Evolutionary conservation across 2,797 vertebrate species (phyloP).

Genomic region (Hybognathus amarus): DNA sequence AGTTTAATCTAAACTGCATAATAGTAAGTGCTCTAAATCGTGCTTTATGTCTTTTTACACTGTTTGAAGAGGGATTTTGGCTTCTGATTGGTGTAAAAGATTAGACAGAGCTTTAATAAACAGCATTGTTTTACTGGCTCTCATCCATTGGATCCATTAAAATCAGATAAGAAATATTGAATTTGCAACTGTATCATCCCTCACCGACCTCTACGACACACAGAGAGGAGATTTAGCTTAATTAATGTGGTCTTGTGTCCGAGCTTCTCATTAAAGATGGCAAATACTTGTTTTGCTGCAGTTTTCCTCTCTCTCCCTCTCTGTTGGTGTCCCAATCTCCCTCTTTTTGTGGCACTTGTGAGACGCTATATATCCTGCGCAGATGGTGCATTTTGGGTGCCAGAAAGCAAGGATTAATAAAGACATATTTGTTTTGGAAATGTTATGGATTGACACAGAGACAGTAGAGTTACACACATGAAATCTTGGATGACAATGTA

Average conservation of each 20-base stretch:
- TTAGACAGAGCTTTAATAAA: constrained; percentile 28
- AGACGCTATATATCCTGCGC: constrained; percentile 40
- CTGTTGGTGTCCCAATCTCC: background rate
- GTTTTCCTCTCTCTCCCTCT: background rate
- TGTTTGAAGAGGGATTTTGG: constrained; percentile 1
- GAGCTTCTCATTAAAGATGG: background rate
- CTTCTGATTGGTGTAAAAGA: constrained; percentile 6
- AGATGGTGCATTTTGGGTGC: constrained; percentile 45
- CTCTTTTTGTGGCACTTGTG: constrained; percentile 13
- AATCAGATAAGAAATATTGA: background rate
- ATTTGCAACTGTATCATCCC: constrained; percentile 6
- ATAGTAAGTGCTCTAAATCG: background rate
- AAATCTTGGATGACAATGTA: background rate
- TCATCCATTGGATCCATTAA: constrained; percentile 46
- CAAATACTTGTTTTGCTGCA: constrained; percentile 20
- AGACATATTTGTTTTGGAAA: constrained; percentile 9
- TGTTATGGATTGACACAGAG: constrained; percentile 26
- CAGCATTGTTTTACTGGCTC: constrained; percentile 5
- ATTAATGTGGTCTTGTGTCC: constrained; percentile 3
- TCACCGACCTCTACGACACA: background rate
- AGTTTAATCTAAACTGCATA: background rate
- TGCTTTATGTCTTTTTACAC: background rate
- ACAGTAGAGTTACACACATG: constrained; percentile 20
- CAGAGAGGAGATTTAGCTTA: background rate
- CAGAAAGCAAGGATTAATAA: constrained; percentile 28